Evolutionary conservation across 1,140 invertebrate genomes (phyloP).

Genomic region (Meteorus sp.): DNA sequence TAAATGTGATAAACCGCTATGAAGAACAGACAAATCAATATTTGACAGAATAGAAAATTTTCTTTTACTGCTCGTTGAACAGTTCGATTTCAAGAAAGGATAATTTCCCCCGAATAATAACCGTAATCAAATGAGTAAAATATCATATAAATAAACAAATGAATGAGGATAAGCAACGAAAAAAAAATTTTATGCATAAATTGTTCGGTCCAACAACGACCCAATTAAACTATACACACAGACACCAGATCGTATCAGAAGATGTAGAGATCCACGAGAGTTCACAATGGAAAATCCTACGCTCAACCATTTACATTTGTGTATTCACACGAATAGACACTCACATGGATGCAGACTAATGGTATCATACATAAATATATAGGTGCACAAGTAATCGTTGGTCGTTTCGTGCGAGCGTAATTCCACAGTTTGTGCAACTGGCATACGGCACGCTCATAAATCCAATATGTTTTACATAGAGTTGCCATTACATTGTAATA

Average conservation of each 20-base stretch:
- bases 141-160: background rate
- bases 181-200: conserved; percentile 6
- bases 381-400: background rate
- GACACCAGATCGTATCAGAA: conserved; percentile 1
- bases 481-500: background rate
- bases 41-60: too few relatives aligned
- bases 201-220: background rate
- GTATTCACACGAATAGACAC: too few relatives aligned
- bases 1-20: too few relatives aligned
- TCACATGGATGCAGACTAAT: too few relatives aligned
- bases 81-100: too few relatives aligned
- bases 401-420: conserved; percentile 10
- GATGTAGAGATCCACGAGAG: background rate
- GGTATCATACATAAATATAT: too few relatives aligned
- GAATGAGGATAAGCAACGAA: background rate
- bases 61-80: too few relatives aligned
- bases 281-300: background rate
- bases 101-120: too few relatives aligned
- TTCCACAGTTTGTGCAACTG: conserved; percentile 2
- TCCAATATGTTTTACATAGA: conserved; percentile 9
- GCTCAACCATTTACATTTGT: too few relatives aligned
- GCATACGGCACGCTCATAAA: background rate
- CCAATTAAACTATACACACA: conserved; percentile 12
- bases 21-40: too few relatives aligned
- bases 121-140: background rate